Conservation (phyloP, 2,797 vertebrate genomes). For the Cyprinella venusta region DNA sequence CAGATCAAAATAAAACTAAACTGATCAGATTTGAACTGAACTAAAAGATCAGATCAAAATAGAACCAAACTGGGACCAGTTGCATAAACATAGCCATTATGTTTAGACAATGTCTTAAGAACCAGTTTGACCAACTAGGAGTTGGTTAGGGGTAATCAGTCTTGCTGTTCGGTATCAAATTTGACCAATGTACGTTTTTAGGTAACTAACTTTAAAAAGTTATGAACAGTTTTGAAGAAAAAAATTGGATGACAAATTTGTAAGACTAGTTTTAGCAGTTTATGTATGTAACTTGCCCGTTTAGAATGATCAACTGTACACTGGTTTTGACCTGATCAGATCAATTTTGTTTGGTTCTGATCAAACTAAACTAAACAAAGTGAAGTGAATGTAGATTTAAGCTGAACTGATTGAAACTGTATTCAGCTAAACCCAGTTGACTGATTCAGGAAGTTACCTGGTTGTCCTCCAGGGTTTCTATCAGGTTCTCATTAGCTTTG, state of each 20-base stretch:
- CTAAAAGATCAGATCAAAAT: not conserved
- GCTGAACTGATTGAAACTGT: not conserved
- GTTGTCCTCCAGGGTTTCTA: constrained; percentile 83
- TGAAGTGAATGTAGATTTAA: not conserved
- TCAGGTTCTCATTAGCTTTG: constrained; percentile 83
- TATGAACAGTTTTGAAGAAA: too few species aligned
- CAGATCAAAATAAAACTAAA: not conserved
- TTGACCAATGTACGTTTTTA: too few species aligned
- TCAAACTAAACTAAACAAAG: not conserved
- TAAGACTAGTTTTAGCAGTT: too few species aligned
- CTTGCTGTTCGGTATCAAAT: too few species aligned
- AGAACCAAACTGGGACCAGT: not conserved
- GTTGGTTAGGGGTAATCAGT: too few species aligned
- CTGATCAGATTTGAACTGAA: not conserved
- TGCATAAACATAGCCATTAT: too few species aligned
- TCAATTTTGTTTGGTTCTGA: too few species aligned
- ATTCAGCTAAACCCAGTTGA: not conserved
- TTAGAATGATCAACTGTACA: not conserved
- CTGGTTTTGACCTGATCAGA: not conserved
- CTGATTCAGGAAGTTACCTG: constrained; percentile 65
- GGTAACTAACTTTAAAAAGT: too few species aligned
- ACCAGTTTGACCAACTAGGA: too few species aligned
- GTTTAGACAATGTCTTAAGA: too few species aligned
- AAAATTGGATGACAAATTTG: too few species aligned
- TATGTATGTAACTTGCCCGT: too few species aligned